Percentiles rank a stretch among this genome's conserved stretches.
Conservation (phyloP, 2,888 invertebrate species). For the Lasius fuliginosus region DNA sequence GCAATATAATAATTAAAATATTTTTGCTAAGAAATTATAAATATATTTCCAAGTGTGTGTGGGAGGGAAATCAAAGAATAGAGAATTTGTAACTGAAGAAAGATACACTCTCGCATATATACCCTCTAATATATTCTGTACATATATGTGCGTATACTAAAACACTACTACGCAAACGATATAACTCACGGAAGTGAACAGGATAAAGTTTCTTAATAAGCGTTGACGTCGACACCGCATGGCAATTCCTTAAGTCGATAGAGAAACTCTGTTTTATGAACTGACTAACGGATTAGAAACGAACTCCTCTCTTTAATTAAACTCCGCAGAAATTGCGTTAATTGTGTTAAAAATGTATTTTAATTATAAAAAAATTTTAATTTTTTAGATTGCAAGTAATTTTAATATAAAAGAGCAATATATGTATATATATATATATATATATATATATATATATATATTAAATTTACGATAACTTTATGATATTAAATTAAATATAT, state of each 20-base stretch:
- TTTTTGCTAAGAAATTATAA: conserved; percentile 17
- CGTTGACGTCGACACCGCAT: conserved; percentile 48
- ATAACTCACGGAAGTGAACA: neutral
- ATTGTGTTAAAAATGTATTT: conserved; percentile 21
- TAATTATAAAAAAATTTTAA: neutral
- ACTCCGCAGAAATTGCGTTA: neutral
- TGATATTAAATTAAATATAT: neutral
- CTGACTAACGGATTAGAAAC: conserved; percentile 48
- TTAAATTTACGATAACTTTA: neutral
- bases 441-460: neutral
- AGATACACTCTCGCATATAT: neutral
- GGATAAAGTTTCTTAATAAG: conserved; percentile 53
- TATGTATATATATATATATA: neutral
- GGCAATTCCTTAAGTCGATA: conserved; percentile 53
- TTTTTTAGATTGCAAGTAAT: neutral
- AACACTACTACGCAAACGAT: conserved; percentile 22
- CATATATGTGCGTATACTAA: conserved; percentile 29
- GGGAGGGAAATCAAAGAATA: neutral
- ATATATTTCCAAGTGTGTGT: neutral
- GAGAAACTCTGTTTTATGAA: conserved; percentile 46
- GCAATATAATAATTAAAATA: neutral
- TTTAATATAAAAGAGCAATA: neutral
- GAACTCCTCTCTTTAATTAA: conserved; percentile 27
- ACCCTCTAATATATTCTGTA: conserved; percentile 12
- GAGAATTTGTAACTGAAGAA: conserved; percentile 17